Evolutionary conservation across 2,113 vertebrate species (phyloP), one percentile per base, ranked within the genome.

Genomic region (Protomyctophum bolini): DNA sequence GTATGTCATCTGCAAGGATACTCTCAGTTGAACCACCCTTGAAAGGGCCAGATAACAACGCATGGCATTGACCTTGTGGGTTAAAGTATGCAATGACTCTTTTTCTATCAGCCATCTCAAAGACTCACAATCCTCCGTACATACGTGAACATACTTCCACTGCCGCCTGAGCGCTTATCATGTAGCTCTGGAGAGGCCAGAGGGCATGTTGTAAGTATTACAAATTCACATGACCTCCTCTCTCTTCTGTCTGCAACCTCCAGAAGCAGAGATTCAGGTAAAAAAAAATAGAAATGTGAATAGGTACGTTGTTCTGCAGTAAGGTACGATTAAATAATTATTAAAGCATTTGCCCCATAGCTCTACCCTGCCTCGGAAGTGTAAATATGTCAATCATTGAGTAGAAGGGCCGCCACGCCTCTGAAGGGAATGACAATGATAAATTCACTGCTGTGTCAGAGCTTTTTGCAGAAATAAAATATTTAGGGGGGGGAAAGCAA

Each of bases 371-470:
- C 52, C 41, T 72, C 55, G 66, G 7, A 69, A 63, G 69, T 81
- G 51, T 66, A 79, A 76, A 75, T 21, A 52, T 78, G 80, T 82
- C 81, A 79, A 60, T 83, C 72, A 76, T 15, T 62, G 71, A 56
- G 56, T 75, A 58, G 50, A 9, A 74, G 56, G 12, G 66, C 65
- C 29, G 10, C 59, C 6, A 11, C 60, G 78, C 60, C 48, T 81
- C 47, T 81, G 51, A 75, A 82, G 60, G 45, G 47, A 79, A 64
- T 80, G 82, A 82, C 81, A 85, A 68, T 89, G 90, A 90, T 88
- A 61, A 87, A 85, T 91, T 83, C 61, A 50, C 64, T 88, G 87
- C 89, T 90, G 86, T 83, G 76, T 91, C 87, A 85, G 84, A 83
- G 75, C 71, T 89, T 91, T 91, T 90, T 76, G 63, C 68, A 52